Conservation (phyloP, 53 echinoderm and acorn worm genomes). For the Temnopleurus reevesii region DNA sequence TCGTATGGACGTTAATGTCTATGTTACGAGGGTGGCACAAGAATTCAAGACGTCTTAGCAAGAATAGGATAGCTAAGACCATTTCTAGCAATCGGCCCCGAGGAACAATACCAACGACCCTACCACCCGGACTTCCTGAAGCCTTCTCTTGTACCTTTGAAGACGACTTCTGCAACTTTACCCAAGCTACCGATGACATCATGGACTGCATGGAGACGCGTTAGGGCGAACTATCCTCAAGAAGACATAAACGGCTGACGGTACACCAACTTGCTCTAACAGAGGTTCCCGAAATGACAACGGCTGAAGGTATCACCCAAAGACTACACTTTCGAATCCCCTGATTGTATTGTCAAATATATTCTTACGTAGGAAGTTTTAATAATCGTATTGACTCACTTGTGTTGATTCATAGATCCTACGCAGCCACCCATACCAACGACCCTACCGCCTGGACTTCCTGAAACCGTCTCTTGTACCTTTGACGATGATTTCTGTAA, state of each 20-base stretch:
- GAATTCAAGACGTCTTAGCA: too few relatives aligned
- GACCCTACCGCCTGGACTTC: not conserved
- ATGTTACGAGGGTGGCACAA: too few relatives aligned
- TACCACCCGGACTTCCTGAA: not conserved
- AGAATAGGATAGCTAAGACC: too few relatives aligned
- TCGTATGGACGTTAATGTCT: too few relatives aligned
- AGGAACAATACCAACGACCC: slow-evolving; percentile 9
- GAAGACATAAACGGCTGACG: not conserved
- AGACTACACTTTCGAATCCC: not conserved
- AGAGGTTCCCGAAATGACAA: not conserved
- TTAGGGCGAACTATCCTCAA: not conserved
- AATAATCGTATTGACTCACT: too few relatives aligned
- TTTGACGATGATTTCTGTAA: slow-evolving; percentile 41
- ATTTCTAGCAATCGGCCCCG: too few relatives aligned
- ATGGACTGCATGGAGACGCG: slow-evolving; percentile 62
- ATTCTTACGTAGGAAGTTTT: too few relatives aligned
- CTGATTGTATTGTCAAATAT: slow-evolving; percentile 20
- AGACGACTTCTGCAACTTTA: slow-evolving; percentile 29
- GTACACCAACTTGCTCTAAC: not conserved
- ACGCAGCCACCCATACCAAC: not conserved
- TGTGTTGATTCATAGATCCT: not conserved
- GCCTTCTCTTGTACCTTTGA: slow-evolving; percentile 17
- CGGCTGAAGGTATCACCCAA: not conserved
- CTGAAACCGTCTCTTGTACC: not conserved
- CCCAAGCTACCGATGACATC: slow-evolving; percentile 65